A percentile compares a stretch with the other conserved stretches of the same genome.
Evolutionary conservation across 2,113 vertebrate species (phyloP).

Genomic region (Apeltes quadracus): DNA sequence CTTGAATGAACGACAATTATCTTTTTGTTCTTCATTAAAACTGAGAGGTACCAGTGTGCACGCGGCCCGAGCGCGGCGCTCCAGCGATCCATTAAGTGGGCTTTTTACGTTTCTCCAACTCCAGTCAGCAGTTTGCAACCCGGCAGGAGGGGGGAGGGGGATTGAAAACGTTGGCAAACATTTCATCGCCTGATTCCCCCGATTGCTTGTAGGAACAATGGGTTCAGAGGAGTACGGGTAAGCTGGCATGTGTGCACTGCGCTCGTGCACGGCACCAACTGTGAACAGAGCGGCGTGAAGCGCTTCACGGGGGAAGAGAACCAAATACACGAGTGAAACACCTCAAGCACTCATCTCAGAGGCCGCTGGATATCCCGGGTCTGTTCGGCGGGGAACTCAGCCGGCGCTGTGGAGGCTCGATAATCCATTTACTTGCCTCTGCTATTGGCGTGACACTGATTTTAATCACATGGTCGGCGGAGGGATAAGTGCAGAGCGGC

Average conservation of each 20-base stretch:
- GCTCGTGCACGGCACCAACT: constrained; percentile 5
- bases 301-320: not conserved
- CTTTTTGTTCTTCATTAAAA: not conserved
- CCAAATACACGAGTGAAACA: constrained; percentile 25
- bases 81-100: not conserved
- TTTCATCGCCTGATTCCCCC: not conserved
- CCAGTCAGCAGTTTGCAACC: not conserved
- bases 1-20: not conserved
- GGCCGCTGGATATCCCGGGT: constrained; percentile 30
- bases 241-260: not conserved
- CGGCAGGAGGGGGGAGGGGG: not conserved
- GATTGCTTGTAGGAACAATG: not conserved
- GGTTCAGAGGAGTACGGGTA: not conserved
- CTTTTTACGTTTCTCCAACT: not conserved
- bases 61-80: not conserved
- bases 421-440: constrained; percentile 72
- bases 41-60: not conserved
- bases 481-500: constrained; percentile 48
- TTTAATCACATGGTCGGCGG: constrained; percentile 59
- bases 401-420: constrained; percentile 61
- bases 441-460: constrained; percentile 64
- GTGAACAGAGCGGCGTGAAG: constrained; percentile 18
- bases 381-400: constrained; percentile 31
- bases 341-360: constrained; percentile 7
- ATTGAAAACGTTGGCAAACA: not conserved